A percentile compares a stretch with the other conserved stretches of the same genome.
Evolutionary conservation across 2,113 vertebrate genomes (phyloP).

Genomic region (Trematomus loennbergii): DNA sequence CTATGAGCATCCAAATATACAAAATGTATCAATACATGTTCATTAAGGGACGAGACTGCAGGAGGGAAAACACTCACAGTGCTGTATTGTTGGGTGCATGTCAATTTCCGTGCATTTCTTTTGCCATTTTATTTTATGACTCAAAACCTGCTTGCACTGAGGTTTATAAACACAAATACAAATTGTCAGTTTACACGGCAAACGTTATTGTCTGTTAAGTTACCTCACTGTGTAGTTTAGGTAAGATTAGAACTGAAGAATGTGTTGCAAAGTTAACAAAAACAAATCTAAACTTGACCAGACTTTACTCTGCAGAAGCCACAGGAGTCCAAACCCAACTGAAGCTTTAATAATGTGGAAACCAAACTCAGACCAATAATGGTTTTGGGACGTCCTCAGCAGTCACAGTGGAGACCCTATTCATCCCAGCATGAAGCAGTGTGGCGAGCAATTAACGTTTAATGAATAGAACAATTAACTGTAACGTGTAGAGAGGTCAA

Average conservation of each 20-base stretch:
- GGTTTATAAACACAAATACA: background rate
- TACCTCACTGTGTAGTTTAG: background rate
- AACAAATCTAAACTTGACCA: conserved; percentile 37
- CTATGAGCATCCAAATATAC: conserved; percentile 23
- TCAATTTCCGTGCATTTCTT: background rate
- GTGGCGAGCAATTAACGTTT: conserved; percentile 39
- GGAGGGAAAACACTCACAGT: background rate
- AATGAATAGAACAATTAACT: conserved; percentile 70
- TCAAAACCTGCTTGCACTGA: background rate
- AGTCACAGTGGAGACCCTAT: conserved; percentile 9
- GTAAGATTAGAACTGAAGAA: conserved; percentile 17
- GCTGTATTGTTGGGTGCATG: background rate
- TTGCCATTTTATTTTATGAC: background rate
- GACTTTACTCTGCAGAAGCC: conserved; percentile 30
- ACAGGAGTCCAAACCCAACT: conserved; percentile 22
- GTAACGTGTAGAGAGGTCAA: conserved; percentile 56
- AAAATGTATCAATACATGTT: conserved; percentile 5
- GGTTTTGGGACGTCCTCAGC: conserved; percentile 13
- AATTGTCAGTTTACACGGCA: background rate
- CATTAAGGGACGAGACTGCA: background rate
- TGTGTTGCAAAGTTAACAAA: conserved; percentile 17
- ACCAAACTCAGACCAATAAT: background rate
- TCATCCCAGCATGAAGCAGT: conserved; percentile 28
- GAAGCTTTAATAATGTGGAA: conserved; percentile 35
- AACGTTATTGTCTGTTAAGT: background rate